A percentile compares a stretch with the other conserved stretches of the same genome.
These are phyloP conservation scores for Tetraneura akinire DNA, from an alignment of 1,140 invertebrate species.

Conservation along the genomic window DNA sequence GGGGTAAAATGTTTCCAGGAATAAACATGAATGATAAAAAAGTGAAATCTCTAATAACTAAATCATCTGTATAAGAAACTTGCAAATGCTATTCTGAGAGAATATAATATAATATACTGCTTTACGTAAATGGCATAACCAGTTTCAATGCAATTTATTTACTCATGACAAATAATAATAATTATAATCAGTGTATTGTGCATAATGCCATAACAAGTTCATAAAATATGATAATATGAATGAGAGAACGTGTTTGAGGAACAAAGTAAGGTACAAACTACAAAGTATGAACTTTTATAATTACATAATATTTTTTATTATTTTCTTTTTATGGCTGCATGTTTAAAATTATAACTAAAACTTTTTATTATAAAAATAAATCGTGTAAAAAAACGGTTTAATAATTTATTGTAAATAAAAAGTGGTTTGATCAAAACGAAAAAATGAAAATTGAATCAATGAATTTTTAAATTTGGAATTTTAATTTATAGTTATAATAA, in stretches of 20 bases:
- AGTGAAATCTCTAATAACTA: background rate
- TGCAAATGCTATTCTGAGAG: background rate
- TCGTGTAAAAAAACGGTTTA: background rate
- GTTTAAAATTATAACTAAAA: background rate
- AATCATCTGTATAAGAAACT: background rate
- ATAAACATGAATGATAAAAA: background rate
- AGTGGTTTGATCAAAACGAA: no score
- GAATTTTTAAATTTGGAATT: no score
- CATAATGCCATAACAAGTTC: background rate
- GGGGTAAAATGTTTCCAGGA: background rate
- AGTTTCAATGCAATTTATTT: background rate
- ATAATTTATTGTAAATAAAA: no score
- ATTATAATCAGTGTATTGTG: no score
- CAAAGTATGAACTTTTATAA: background rate
- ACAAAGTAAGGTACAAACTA: background rate
- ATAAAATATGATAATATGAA: background rate
- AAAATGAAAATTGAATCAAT: no score
- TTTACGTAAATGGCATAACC: background rate
- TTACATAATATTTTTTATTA: background rate
- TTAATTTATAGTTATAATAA: no score
- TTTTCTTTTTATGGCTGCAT: background rate
- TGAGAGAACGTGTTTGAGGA: background rate
- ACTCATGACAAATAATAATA: background rate
- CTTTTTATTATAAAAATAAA: background rate
- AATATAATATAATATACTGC: background rate